A percentile compares a stretch with the other conserved stretches of the same genome.
phyloP scores from a whole-genome alignment of 2,113 vertebrate genomes.

The Mirounga angustirostris region DNA sequence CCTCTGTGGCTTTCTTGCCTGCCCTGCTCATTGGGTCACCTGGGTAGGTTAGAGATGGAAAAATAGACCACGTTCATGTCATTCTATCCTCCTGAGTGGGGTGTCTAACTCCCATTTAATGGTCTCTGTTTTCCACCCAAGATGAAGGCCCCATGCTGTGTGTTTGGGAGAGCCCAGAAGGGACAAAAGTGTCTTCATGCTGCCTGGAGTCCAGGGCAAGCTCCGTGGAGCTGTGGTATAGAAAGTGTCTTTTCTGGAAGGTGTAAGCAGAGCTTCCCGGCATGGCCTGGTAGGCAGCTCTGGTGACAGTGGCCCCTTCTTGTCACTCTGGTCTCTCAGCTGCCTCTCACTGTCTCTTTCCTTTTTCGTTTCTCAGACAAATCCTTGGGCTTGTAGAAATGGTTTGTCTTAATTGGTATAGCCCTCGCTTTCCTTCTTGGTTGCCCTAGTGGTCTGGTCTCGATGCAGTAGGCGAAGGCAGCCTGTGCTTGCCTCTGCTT shows the following conservation, averaged over 20 bases:
- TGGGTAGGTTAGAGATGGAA: not conserved
- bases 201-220: not conserved
- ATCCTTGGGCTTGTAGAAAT: not conserved
- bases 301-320: not conserved
- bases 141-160: not conserved
- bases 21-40: not conserved
- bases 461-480: fast-evolving
- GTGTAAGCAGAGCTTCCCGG: not conserved
- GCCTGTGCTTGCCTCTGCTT: not conserved
- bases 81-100: not conserved
- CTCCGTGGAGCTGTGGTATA: not conserved
- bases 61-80: not conserved
- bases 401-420: not conserved
- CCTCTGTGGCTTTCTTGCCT: not conserved
- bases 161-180: not conserved
- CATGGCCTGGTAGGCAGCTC: not conserved
- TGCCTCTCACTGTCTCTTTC: not conserved
- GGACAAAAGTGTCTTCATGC: not conserved
- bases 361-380: not conserved
- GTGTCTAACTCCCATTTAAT: not conserved
- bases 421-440: too few species aligned
- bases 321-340: not conserved
- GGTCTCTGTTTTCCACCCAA: not conserved
- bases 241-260: not conserved
- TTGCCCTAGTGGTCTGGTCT: not conserved